These are phyloP conservation scores for Marmota monax DNA, from an alignment of 2,113 vertebrate genomes.

Conservation along the genomic window DNA sequence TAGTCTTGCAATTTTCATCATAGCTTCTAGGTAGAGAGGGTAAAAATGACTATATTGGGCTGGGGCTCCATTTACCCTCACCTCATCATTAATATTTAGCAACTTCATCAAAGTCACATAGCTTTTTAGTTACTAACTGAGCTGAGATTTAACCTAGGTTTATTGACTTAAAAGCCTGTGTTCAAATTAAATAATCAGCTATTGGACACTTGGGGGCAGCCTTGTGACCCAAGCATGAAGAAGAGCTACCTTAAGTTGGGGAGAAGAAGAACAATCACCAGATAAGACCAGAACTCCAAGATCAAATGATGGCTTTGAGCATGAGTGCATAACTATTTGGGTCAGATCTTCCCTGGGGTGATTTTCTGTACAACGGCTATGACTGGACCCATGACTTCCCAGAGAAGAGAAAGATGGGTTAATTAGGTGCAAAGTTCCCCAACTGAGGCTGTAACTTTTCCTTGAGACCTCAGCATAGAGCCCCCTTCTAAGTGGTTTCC, in stretches of 20 bases:
- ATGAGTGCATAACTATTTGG: rapidly evolving
- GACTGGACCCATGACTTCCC: neutral
- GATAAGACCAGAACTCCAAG: neutral
- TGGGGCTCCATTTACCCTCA: neutral
- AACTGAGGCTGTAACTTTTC: neutral
- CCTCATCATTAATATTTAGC: neutral
- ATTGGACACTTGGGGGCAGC: neutral
- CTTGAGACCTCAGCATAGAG: neutral
- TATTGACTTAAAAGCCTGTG: neutral
- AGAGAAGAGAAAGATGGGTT: neutral
- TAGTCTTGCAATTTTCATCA: neutral
- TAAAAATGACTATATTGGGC: too few relatives aligned
- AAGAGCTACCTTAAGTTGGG: neutral
- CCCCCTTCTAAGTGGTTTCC: neutral
- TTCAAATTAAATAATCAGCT: neutral
- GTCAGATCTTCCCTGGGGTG: neutral
- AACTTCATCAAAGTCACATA: neutral
- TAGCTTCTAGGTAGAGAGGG: neutral
- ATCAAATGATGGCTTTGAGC: neutral
- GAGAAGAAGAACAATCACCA: neutral
- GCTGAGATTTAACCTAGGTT: neutral
- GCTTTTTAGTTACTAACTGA: neutral
- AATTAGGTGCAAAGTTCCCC: neutral
- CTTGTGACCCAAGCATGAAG: neutral
- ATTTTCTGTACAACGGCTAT: neutral